Base-by-base conservation (phyloP, 2,113 vertebrate genomes). In the Ramphastos sulfuratus region DNA sequence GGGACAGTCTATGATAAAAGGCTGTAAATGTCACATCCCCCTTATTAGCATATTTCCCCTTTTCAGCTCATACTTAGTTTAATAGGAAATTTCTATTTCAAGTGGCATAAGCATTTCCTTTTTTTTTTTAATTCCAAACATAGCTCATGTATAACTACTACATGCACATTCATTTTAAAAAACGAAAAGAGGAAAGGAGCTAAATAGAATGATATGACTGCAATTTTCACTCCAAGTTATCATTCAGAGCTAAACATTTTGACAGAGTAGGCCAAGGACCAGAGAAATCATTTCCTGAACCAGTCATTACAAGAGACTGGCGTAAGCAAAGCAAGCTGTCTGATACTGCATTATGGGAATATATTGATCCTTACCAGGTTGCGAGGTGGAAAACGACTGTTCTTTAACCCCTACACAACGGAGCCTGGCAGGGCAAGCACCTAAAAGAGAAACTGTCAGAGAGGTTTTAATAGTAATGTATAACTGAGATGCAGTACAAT, bases 361-460 rank as follows among this genome's bases (percentile, higher is more conserved):
- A 98, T 98, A 98, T 98, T 97, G 98, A 98, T 99, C 98, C 99
- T 99, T 99, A 99, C 99, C 99, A 99, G 98, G 98, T 98, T 98
- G 98, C 98, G 98, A 98, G 97, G 98, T 98, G 98, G 98, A 97
- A 98, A 97, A 98, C 98, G 98, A 98, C 97, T 98, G 98, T 98
- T 98, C 99, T 98, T 98, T 98, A 98, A 99, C 98, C 98, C 98
- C 98, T 98, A 98, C 97, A 96, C 97, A 98, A 98, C 98, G 98
- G 98, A 98, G 98, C 98, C 98, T 98, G 98, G 98, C 97, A 98
- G 98, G 98, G 98, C 99, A 99, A 99, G 98, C 99, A 99, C 99
- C 99, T 99, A 99, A 99, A 99, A 99, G 98, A 99, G 97, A 98
- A 99, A 99, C 99, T 99, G 98, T 98, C 98, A 99, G 98, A 99